A percentile compares a stretch with the other conserved stretches of the same genome.
phyloP scores from a whole-genome alignment of 2,888 invertebrate genomes.

The Xylophagus ater region DNA sequence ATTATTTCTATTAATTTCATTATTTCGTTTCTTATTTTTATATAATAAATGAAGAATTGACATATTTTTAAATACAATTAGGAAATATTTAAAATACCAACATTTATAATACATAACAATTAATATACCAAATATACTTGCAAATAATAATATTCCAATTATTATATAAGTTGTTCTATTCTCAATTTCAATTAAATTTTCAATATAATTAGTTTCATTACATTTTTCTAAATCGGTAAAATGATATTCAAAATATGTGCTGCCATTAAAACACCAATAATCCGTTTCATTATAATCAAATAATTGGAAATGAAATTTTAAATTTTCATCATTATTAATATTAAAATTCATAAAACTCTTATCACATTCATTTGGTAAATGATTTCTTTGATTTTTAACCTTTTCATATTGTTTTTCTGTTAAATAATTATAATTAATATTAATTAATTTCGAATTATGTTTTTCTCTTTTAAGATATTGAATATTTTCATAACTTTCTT shows the following conservation, averaged over 20 bases:
- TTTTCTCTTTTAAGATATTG: not conserved
- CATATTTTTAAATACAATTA: conserved; percentile 47
- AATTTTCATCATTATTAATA: conserved; percentile 2
- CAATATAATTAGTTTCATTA: not conserved
- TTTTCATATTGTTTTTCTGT: conserved; percentile 1
- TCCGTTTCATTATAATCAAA: conserved; percentile 33
- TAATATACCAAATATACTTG: no score
- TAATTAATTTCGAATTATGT: not conserved
- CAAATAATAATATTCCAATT: not conserved
- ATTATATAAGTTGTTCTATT: not conserved
- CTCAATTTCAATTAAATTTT: conserved; percentile 1
- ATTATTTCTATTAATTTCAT: conserved; percentile 23
- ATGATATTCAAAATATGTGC: conserved; percentile 16
- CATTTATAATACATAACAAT: conserved; percentile 42
- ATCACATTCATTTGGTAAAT: conserved; percentile 15
- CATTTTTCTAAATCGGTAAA: conserved; percentile 15
- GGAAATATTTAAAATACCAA: conserved; percentile 46
- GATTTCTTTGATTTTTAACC: conserved; percentile 23
- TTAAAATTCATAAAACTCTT: not conserved
- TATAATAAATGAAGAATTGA: conserved; percentile 45
- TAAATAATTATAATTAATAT: not conserved
- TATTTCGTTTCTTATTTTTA: conserved; percentile 30
- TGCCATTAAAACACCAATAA: conserved; percentile 37
- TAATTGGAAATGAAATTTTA: conserved; percentile 26
- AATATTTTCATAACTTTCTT: conserved; percentile 1